Percentiles rank a stretch among this genome's conserved stretches.
phyloP scores from a whole-genome alignment of 37 sponge, comb jelly and placozoan genomes.

The Ianthella basta region DNA sequence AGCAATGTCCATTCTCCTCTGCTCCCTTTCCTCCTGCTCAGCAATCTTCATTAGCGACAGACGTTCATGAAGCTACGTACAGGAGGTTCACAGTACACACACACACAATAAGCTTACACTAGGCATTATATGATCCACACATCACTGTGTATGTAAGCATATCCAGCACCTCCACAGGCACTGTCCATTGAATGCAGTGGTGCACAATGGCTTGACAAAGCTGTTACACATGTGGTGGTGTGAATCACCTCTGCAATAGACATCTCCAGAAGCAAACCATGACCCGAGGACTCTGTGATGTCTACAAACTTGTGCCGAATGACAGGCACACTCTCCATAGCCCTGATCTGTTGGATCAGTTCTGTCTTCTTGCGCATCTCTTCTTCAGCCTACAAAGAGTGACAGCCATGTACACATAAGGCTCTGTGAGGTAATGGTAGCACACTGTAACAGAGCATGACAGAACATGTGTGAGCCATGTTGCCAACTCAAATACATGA shows the following conservation, averaged over 20 bases:
- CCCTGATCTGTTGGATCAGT: constrained; percentile 93
- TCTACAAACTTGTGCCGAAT: constrained; percentile 89
- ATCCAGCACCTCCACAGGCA: too few species aligned
- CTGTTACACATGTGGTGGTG: too few species aligned
- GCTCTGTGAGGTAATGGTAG: too few species aligned
- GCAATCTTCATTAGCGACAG: constrained; percentile 78
- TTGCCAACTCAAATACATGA: not conserved
- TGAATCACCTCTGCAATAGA: constrained; percentile 92
- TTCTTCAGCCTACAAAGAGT: constrained; percentile 61
- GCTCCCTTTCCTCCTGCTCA: constrained; percentile 79
- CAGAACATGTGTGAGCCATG: not conserved
- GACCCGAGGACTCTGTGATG: constrained; percentile 84
- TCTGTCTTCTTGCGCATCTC: constrained; percentile 91
- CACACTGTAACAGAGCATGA: not conserved
- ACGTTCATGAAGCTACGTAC: constrained; percentile 75
- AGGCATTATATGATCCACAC: too few species aligned
- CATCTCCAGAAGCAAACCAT: constrained; percentile 93
- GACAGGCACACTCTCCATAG: constrained; percentile 91
- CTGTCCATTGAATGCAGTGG: too few species aligned
- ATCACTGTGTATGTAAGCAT: not conserved
- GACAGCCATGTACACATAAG: too few species aligned
- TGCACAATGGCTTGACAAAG: too few species aligned
- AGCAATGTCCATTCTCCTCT: constrained; percentile 81
- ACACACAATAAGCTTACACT: not conserved
- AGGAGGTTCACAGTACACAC: not conserved